Percentiles rank a stretch among this genome's conserved stretches.
Evolutionary conservation across 2,797 vertebrate species (phyloP).

Genomic region (Megalops cyprinoides): DNA sequence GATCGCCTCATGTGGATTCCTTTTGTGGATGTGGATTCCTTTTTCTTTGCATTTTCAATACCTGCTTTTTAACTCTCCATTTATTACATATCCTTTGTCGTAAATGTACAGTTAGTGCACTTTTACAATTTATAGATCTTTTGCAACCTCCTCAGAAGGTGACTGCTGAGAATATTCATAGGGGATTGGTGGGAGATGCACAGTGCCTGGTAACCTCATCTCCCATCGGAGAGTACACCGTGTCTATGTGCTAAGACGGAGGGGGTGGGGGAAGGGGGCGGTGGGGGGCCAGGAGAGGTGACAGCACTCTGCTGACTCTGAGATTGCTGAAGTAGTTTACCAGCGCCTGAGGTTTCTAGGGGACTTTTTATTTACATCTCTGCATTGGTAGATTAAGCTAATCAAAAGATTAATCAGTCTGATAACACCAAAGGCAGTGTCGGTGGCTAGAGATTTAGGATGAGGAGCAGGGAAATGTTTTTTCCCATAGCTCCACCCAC

Average conservation of each 20-base stretch:
- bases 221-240: too few relatives aligned
- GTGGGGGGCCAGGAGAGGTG: background rate
- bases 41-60: slow-evolving; percentile 35
- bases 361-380: slow-evolving; percentile 44
- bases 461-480: slow-evolving; percentile 49
- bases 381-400: slow-evolving; percentile 69
- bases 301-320: background rate
- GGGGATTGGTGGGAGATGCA: slow-evolving; percentile 28
- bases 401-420: slow-evolving; percentile 75
- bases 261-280: too few relatives aligned
- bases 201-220: background rate
- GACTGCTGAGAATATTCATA: background rate
- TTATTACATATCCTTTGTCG: slow-evolving; percentile 52
- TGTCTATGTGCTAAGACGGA: too few relatives aligned
- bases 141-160: background rate
- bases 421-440: slow-evolving; percentile 65
- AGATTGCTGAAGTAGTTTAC: slow-evolving; percentile 44
- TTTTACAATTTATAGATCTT: slow-evolving; percentile 48
- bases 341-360: slow-evolving; percentile 28
- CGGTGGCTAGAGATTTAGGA: slow-evolving; percentile 63
- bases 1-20: slow-evolving; percentile 49
- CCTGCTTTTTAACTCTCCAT: slow-evolving; percentile 48
- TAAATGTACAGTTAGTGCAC: slow-evolving; percentile 30
- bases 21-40: slow-evolving; percentile 32
- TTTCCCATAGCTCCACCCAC: slow-evolving; percentile 66